Percentiles rank a stretch among this genome's conserved stretches.
These are phyloP conservation scores for Lepus americanus DNA, from an alignment of 2,113 vertebrate genomes.

Conservation along the genomic window DNA sequence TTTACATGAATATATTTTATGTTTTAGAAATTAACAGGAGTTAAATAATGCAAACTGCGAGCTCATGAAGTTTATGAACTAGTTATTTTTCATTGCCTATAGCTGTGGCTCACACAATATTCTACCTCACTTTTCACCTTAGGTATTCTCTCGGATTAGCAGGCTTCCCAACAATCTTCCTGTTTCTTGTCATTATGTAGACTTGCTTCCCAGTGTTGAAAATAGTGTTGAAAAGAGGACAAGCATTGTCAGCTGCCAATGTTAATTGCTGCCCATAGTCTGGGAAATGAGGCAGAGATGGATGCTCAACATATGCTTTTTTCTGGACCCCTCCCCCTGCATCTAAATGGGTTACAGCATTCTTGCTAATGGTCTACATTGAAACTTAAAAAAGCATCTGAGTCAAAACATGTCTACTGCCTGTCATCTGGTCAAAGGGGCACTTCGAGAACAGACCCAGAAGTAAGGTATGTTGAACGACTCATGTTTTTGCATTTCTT, in stretches of 20 bases:
- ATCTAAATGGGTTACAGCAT: conserved; percentile 30
- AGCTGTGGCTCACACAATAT: conserved; percentile 56
- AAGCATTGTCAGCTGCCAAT: background rate
- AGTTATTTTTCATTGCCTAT: conserved; percentile 42
- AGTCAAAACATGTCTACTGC: conserved; percentile 37
- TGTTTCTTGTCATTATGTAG: conserved; percentile 68
- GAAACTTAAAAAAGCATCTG: conserved; percentile 1
- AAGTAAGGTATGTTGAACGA: background rate
- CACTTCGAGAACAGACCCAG: background rate
- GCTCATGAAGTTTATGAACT: conserved; percentile 72
- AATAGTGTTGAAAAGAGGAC: conserved; percentile 66
- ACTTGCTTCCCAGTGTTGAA: conserved; percentile 62
- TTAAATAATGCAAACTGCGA: conserved; percentile 63
- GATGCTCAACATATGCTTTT: conserved; percentile 30
- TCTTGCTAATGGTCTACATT: conserved; percentile 40
- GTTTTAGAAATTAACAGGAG: conserved; percentile 82
- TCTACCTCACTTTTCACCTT: conserved; percentile 47
- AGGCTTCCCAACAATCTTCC: conserved; percentile 54
- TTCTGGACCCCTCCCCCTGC: background rate
- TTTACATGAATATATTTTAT: conserved; percentile 82
- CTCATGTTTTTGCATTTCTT: background rate
- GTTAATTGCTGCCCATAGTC: conserved; percentile 42
- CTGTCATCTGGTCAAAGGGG: conserved; percentile 28
- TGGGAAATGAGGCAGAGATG: conserved; percentile 57
- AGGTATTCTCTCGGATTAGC: conserved; percentile 4